phyloP scores from a whole-genome alignment of 2,888 invertebrate species.

The Branchinecta sandiegonensis region DNA sequence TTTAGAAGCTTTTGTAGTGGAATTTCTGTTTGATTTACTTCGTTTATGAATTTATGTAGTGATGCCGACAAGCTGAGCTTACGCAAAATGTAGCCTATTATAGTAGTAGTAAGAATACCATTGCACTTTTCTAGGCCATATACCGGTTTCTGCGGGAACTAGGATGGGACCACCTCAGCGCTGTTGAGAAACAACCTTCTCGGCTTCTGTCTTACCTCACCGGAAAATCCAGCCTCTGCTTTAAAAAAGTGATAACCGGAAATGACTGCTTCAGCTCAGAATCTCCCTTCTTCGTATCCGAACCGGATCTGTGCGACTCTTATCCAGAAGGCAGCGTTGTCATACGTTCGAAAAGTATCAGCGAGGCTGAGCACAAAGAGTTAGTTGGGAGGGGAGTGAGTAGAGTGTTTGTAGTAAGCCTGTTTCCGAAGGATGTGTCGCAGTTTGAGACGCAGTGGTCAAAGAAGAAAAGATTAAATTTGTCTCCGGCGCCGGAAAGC shows the following conservation, averaged over 20 bases:
- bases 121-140: not conserved
- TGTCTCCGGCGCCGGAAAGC: slow-evolving; percentile 26
- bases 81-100: too few relatives aligned
- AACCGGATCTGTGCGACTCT: not conserved
- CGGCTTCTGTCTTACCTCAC: not conserved
- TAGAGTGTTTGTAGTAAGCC: not conserved
- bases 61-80: too few relatives aligned
- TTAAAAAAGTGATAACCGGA: not conserved
- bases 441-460: slow-evolving; percentile 22
- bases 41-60: too few relatives aligned
- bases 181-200: not conserved
- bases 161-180: not conserved
- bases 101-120: too few relatives aligned
- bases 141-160: not conserved
- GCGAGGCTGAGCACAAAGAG: not conserved
- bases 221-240: not conserved
- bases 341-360: not conserved
- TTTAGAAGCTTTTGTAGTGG: too few relatives aligned
- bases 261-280: not conserved
- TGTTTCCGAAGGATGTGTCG: slow-evolving; percentile 18
- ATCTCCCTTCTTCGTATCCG: not conserved
- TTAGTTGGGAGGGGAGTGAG: not conserved
- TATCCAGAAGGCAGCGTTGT: not conserved
- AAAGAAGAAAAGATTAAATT: slow-evolving; percentile 24
- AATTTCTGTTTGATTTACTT: too few relatives aligned